phyloP scores from a whole-genome alignment of 2,888 invertebrate species.

The Spialia ferax region DNA sequence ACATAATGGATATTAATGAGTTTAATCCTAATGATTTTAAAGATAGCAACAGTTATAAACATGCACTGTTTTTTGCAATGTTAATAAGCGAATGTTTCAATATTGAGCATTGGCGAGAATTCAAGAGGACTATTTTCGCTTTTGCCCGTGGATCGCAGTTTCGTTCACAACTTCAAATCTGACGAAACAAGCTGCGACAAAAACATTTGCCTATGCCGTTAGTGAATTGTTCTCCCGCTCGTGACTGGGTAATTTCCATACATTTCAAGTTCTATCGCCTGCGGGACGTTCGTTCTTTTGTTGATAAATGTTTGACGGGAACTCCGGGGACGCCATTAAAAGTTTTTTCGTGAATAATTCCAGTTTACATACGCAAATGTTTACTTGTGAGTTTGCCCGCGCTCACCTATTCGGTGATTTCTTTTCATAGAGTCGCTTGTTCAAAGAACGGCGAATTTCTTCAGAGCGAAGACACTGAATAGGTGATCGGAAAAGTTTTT shows the following conservation, averaged over 20 bases:
- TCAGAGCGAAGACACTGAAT: constrained; percentile 73
- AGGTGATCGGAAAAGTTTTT: constrained; percentile 80
- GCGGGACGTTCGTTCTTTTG: constrained; percentile 87
- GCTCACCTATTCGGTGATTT: constrained; percentile 85
- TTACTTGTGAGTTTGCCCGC: constrained; percentile 83
- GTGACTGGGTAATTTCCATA: constrained; percentile 87
- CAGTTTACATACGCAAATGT: constrained; percentile 87
- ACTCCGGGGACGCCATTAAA: constrained; percentile 87
- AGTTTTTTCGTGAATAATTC: constrained; percentile 87
- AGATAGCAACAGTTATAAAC: neutral
- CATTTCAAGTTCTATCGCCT: constrained; percentile 87
- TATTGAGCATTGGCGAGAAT: constrained; percentile 5
- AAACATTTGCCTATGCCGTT: constrained; percentile 86
- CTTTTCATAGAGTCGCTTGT: constrained; percentile 81
- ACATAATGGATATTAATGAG: neutral
- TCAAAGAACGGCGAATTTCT: constrained; percentile 73
- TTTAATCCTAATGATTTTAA: neutral
- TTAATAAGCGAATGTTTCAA: neutral
- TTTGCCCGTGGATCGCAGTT: constrained; percentile 40
- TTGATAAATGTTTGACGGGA: constrained; percentile 87
- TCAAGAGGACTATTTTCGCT: constrained; percentile 35
- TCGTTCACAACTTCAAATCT: constrained; percentile 71
- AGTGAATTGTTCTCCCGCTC: constrained; percentile 86
- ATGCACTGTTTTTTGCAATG: neutral
- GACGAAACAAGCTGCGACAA: constrained; percentile 83